Conservation (phyloP, 2,888 invertebrate species). For the Eucriotettix oculatus region DNA sequence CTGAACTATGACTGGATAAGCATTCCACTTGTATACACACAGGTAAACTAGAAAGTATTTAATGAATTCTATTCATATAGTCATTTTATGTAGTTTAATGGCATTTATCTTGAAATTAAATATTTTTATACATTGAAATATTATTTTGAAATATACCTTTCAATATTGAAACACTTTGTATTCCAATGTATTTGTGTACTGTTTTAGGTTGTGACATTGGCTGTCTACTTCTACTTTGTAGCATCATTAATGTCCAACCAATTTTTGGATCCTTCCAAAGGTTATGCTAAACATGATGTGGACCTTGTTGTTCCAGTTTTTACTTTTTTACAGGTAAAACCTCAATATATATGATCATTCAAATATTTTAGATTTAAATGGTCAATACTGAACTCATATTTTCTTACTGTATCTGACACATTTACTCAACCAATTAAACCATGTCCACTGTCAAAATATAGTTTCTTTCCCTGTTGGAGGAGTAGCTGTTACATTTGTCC, state of each 20-base stretch:
- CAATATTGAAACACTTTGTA: not conserved
- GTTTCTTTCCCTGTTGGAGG: no score
- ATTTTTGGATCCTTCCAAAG: slow-evolving; percentile 16
- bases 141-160: not conserved
- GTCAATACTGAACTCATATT: not conserved
- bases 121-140: not conserved
- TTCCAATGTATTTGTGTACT: not conserved
- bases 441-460: no score
- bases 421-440: no score
- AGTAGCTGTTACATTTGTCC: no score
- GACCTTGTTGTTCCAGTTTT: slow-evolving; percentile 28
- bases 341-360: not conserved
- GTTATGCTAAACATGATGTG: slow-evolving; percentile 16
- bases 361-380: no score
- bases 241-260: slow-evolving; percentile 27
- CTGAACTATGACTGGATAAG: slow-evolving; percentile 22
- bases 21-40: slow-evolving; percentile 24
- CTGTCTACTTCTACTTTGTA: slow-evolving; percentile 30
- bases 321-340: slow-evolving; percentile 24
- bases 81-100: no score
- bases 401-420: not conserved
- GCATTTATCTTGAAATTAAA: no score
- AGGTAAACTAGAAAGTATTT: slow-evolving; percentile 15
- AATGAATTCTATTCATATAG: not conserved
- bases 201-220: slow-evolving; percentile 30